These are phyloP conservation scores for Eonycteris spelaea DNA, from an alignment of 2,113 vertebrate genomes.

Conservation along the genomic window DNA sequence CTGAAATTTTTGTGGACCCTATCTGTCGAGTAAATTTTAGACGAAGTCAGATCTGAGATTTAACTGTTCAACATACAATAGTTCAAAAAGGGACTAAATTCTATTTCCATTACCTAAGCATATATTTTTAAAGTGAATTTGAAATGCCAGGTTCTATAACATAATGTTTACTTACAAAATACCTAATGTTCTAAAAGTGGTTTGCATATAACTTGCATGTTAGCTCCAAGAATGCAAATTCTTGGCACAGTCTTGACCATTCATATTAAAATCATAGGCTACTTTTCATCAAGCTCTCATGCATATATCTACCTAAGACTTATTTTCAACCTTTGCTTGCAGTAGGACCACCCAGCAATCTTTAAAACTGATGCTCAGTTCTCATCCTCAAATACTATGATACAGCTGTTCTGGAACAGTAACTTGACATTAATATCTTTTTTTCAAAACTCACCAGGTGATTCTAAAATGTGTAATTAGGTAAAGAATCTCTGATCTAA, in stretches of 20 bases:
- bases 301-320: background rate
- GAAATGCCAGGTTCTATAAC: background rate
- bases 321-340: background rate
- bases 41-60: conserved; percentile 12
- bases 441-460: background rate
- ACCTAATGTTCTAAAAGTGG: background rate
- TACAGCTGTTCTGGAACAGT: background rate
- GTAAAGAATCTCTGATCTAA: background rate
- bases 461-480: conserved; percentile 20
- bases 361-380: background rate
- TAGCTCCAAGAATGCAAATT: background rate
- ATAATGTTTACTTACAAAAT: background rate
- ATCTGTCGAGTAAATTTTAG: background rate
- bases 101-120: background rate
- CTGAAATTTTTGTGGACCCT: conserved; percentile 16
- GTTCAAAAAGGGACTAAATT: background rate
- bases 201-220: background rate
- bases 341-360: background rate
- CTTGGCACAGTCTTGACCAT: background rate
- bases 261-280: background rate
- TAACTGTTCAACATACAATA: conserved; percentile 9
- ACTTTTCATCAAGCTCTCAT: background rate
- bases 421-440: background rate
- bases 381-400: background rate
- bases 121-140: background rate